Percentiles rank a stretch among this genome's conserved stretches.
phyloP scores from a whole-genome alignment of 1,140 invertebrate genomes.

The Papilio dardanus region DNA sequence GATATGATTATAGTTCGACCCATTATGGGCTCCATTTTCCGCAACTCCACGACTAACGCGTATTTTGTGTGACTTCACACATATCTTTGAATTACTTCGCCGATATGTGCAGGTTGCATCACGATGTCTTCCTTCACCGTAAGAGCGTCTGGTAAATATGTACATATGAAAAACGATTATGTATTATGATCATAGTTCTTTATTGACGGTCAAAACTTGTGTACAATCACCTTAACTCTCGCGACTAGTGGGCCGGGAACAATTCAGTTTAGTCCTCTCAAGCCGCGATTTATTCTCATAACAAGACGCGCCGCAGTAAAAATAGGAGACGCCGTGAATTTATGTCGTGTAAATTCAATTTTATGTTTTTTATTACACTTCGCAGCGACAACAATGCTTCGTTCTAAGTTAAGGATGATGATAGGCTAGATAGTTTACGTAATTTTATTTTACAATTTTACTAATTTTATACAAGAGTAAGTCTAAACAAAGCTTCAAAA shows the following conservation, averaged over 20 bases:
- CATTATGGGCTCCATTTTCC: too few relatives aligned
- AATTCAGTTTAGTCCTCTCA: slow-evolving; percentile 58
- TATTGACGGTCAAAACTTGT: slow-evolving; percentile 14
- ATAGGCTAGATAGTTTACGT: not conserved
- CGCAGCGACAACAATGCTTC: not conserved
- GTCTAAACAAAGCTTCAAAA: too few relatives aligned
- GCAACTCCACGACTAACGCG: too few relatives aligned
- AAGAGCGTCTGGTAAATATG: too few relatives aligned
- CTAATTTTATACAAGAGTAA: too few relatives aligned
- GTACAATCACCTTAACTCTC: slow-evolving; percentile 42
- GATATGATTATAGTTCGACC: too few relatives aligned
- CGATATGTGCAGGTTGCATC: too few relatives aligned
- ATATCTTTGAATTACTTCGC: too few relatives aligned
- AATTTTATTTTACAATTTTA: not conserved
- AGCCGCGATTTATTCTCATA: slow-evolving; percentile 66
- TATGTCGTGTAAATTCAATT: slow-evolving; percentile 41
- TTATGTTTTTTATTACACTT: slow-evolving; percentile 29
- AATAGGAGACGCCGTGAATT: slow-evolving; percentile 43
- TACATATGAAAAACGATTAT: not conserved
- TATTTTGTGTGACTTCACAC: too few relatives aligned
- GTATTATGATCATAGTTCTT: not conserved
- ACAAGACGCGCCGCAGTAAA: slow-evolving; percentile 47
- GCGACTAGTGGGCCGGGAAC: slow-evolving; percentile 48
- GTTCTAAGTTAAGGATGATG: not conserved
- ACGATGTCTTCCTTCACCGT: too few relatives aligned